Evolutionary conservation across 2,888 invertebrate genomes (phyloP).

Genomic region (Cerastis rubricosa): DNA sequence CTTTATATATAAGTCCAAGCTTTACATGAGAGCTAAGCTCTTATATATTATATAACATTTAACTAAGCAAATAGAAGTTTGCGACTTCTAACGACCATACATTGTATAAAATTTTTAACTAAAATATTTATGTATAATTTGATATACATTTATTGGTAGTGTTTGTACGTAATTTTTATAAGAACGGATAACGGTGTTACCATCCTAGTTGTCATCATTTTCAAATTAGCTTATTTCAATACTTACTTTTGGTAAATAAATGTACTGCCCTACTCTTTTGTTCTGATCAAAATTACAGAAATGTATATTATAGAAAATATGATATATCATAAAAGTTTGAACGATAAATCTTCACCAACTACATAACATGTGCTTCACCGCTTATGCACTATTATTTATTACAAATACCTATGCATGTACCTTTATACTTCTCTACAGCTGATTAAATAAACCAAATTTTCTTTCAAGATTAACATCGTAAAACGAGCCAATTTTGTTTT

Average conservation of each 20-base stretch:
- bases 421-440: background rate
- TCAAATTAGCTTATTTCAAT: background rate
- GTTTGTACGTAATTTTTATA: slow-evolving; percentile 64
- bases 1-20: slow-evolving; percentile 49
- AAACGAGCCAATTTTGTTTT: background rate
- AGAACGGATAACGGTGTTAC: slow-evolving; percentile 42
- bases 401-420: background rate
- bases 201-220: slow-evolving; percentile 47
- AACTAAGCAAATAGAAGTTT: slow-evolving; percentile 30
- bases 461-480: background rate
- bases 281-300: background rate
- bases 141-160: slow-evolving; percentile 57
- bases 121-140: slow-evolving; percentile 54
- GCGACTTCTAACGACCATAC: slow-evolving; percentile 49
- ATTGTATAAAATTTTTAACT: slow-evolving; percentile 32
- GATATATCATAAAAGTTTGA: background rate
- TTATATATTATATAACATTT: slow-evolving; percentile 38
- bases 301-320: background rate
- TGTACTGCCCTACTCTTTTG: background rate
- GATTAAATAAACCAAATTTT: background rate
- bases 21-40: slow-evolving; percentile 56
- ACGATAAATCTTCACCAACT: background rate
- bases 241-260: background rate
- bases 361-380: background rate
- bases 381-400: background rate